phyloP scores from a whole-genome alignment of 23 tunicate species.

The Corella eumyota region DNA sequence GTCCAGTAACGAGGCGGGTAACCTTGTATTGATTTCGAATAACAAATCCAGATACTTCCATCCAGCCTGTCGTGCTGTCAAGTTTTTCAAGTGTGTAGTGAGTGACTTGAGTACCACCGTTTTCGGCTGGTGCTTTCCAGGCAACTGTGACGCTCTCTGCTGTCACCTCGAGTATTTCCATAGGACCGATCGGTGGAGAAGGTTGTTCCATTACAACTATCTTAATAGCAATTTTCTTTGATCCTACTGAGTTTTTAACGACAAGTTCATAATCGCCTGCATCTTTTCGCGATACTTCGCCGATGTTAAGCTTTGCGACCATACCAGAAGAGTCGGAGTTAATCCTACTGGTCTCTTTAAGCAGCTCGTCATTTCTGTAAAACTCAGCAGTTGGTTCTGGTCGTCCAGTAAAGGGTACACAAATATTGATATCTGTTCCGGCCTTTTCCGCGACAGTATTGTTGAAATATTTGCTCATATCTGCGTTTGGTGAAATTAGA shows the following conservation, averaged over 20 bases:
- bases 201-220: slow-evolving; percentile 47
- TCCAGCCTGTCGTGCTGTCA: slow-evolving; percentile 31
- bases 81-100: slow-evolving; percentile 47
- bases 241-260: slow-evolving; percentile 47
- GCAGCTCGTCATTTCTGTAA: slow-evolving; percentile 26
- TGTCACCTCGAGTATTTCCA: slow-evolving; percentile 17
- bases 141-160: slow-evolving; percentile 31
- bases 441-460: slow-evolving; percentile 56
- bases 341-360: slow-evolving; percentile 47
- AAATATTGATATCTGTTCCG: slow-evolving; percentile 39
- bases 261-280: slow-evolving; percentile 53
- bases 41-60: slow-evolving; percentile 37
- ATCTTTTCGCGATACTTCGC: slow-evolving; percentile 29
- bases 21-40: slow-evolving; percentile 22
- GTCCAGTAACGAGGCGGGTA: slow-evolving; percentile 32
- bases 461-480: slow-evolving; percentile 50
- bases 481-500: slow-evolving; percentile 53
- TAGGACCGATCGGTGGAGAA: slow-evolving; percentile 41
- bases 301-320: slow-evolving; percentile 33
- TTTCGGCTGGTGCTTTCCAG: slow-evolving; percentile 52
- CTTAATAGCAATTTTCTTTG: slow-evolving; percentile 21
- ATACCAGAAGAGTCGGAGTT: slow-evolving; percentile 21
- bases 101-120: slow-evolving; percentile 48
- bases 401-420: slow-evolving; percentile 42
- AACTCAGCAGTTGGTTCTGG: slow-evolving; percentile 41